These are phyloP conservation scores for Agrotis clavis DNA, from an alignment of 2,888 invertebrate genomes.

Conservation along the genomic window DNA sequence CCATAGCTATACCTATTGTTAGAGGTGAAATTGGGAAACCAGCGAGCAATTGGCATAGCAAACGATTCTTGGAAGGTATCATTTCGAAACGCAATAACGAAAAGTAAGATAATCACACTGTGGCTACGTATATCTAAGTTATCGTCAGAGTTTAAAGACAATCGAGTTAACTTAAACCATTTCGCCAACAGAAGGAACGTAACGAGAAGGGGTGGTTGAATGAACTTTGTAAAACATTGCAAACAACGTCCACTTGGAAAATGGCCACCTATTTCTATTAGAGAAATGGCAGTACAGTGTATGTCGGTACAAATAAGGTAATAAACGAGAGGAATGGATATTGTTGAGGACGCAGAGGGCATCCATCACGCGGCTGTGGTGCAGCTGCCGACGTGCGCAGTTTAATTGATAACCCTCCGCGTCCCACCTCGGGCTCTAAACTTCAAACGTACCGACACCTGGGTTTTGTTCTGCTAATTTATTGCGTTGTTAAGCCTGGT, in stretches of 20 bases:
- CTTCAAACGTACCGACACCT: slow-evolving; percentile 62
- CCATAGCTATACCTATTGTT: slow-evolving; percentile 10
- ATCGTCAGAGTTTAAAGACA: slow-evolving; percentile 60
- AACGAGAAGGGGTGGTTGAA: slow-evolving; percentile 54
- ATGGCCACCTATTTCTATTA: slow-evolving; percentile 56
- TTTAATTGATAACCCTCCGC: slow-evolving; percentile 70
- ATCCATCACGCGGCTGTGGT: slow-evolving; percentile 67
- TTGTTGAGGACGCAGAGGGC: slow-evolving; percentile 66
- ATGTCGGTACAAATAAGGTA: slow-evolving; percentile 70
- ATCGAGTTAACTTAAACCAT: slow-evolving; percentile 62
- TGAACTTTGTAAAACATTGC: slow-evolving; percentile 53
- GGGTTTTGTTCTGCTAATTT: slow-evolving; percentile 59
- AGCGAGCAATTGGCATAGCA: slow-evolving; percentile 18
- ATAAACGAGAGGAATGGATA: slow-evolving; percentile 74
- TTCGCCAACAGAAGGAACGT: slow-evolving; percentile 51
- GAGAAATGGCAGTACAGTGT: slow-evolving; percentile 55
- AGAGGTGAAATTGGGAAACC: slow-evolving; percentile 14
- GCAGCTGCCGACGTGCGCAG: slow-evolving; percentile 67
- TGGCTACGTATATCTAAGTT: slow-evolving; percentile 49
- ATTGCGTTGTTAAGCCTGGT: slow-evolving; percentile 44
- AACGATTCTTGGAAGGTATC: slow-evolving; percentile 40
- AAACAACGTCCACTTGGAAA: slow-evolving; percentile 58
- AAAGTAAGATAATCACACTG: slow-evolving; percentile 52
- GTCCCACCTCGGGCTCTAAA: slow-evolving; percentile 46
- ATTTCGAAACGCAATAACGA: slow-evolving; percentile 52